Evolutionary conservation across 37 sponge, comb jelly and placozoan genomes (phyloP).

Genomic region (Hormiphora californensis): DNA sequence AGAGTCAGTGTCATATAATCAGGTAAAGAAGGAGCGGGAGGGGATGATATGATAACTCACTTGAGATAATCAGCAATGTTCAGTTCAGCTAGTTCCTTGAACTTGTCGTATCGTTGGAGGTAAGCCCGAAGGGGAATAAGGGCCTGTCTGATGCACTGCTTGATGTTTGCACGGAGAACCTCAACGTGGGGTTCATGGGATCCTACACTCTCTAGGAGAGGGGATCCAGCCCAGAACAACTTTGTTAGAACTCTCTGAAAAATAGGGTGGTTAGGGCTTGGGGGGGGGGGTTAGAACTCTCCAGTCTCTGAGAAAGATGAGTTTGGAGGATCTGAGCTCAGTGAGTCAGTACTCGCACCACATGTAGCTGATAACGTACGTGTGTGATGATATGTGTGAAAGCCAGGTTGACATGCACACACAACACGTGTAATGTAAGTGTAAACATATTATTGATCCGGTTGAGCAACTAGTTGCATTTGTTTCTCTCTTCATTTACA

Average conservation of each 20-base stretch:
- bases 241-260: conserved; percentile 72
- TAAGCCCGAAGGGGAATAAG: conserved; percentile 78
- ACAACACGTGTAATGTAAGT: too few species aligned
- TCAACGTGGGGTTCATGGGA: conserved; percentile 79
- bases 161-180: conserved; percentile 59
- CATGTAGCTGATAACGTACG: too few species aligned
- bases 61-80: conserved; percentile 66
- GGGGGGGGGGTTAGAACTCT: too few species aligned
- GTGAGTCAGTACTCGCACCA: too few species aligned
- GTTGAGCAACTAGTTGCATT: too few species aligned
- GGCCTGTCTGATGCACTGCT: conserved; percentile 61
- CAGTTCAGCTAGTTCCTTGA: conserved; percentile 70
- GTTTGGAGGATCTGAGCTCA: too few species aligned
- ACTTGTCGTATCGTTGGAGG: conserved; percentile 67
- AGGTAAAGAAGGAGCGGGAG: neutral
- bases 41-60: conserved; percentile 53
- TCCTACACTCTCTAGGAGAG: conserved; percentile 88
- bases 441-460: too few species aligned
- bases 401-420: too few species aligned
- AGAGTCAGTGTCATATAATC: neutral
- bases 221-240: conserved; percentile 78
- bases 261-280: too few species aligned
- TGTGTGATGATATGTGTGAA: too few species aligned
- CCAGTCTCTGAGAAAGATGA: too few species aligned
- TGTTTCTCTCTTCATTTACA: too few species aligned